Evolutionary conservation across 2,888 invertebrate species (phyloP).

Genomic region (Cephus pygmeus): DNA sequence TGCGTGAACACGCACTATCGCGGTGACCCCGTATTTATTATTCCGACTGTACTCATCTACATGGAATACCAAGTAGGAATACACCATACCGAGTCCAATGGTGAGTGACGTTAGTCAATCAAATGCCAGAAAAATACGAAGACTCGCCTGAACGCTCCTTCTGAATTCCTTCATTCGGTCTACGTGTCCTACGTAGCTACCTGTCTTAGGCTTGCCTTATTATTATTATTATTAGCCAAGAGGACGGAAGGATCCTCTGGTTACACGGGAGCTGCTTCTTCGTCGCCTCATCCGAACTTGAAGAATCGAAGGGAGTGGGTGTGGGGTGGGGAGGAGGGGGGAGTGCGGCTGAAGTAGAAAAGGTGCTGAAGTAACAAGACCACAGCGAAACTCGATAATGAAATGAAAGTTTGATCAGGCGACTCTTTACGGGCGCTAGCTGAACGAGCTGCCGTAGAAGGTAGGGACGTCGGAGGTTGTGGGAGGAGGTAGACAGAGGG

Average conservation of each 20-base stretch:
- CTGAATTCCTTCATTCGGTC: conserved; percentile 41
- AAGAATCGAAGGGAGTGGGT: no score
- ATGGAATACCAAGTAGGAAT: conserved; percentile 62
- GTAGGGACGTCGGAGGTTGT: not conserved
- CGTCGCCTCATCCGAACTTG: no score
- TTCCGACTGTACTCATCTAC: conserved; percentile 59
- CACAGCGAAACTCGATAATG: conserved; percentile 24
- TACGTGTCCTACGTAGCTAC: no score
- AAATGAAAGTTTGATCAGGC: conserved; percentile 45
- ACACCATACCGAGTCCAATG: conserved; percentile 48
- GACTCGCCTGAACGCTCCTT: conserved; percentile 56
- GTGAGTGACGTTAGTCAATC: conserved; percentile 64
- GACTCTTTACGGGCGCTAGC: conserved; percentile 19
- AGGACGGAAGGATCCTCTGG: no score
- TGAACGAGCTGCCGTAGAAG: conserved; percentile 26
- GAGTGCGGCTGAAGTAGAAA: conserved; percentile 2
- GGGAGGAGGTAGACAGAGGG: conserved; percentile 2
- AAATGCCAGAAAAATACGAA: conserved; percentile 52
- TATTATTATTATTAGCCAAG: no score
- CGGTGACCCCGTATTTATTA: conserved; percentile 5
- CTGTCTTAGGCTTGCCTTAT: no score
- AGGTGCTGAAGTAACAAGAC: conserved; percentile 22
- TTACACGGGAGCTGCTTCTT: no score
- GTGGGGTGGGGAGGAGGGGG: no score
- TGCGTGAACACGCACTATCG: conserved; percentile 2